Evolutionary conservation across 35 echinoderm and acorn worm species (phyloP).

Genomic region (Nesometra sesokonis): DNA sequence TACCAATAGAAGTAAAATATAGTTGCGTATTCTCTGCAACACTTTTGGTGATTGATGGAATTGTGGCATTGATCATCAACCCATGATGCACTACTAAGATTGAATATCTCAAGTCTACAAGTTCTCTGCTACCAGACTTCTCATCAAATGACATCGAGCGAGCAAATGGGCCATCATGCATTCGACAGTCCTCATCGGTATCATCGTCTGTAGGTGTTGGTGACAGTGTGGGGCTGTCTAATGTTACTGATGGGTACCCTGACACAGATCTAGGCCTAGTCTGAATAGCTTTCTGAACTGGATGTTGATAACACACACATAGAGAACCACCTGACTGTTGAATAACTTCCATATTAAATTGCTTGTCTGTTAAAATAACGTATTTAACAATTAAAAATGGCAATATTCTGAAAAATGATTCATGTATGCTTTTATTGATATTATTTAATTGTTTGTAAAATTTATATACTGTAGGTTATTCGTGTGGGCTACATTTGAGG

Average conservation of each 20-base stretch:
- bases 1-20: not conserved
- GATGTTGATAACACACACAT: conserved; percentile 11
- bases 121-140: not conserved
- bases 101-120: not conserved
- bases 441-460: no score
- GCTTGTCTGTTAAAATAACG: not conserved
- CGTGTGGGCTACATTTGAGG: no score
- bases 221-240: no score
- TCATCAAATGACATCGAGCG: not conserved
- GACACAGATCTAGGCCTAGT: no score
- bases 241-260: not conserved
- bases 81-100: conserved; percentile 6
- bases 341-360: not conserved
- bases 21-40: not conserved
- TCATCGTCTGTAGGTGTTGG: not conserved
- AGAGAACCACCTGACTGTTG: not conserved
- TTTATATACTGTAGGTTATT: no score
- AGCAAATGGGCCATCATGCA: not conserved
- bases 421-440: no score
- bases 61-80: not conserved
- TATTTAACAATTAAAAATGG: no score
- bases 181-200: not conserved
- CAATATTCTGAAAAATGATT: no score
- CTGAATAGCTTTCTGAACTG: not conserved
- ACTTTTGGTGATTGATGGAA: not conserved